These are phyloP conservation scores for Nezara viridula DNA, from an alignment of 2,888 invertebrate species.

Conservation along the genomic window DNA sequence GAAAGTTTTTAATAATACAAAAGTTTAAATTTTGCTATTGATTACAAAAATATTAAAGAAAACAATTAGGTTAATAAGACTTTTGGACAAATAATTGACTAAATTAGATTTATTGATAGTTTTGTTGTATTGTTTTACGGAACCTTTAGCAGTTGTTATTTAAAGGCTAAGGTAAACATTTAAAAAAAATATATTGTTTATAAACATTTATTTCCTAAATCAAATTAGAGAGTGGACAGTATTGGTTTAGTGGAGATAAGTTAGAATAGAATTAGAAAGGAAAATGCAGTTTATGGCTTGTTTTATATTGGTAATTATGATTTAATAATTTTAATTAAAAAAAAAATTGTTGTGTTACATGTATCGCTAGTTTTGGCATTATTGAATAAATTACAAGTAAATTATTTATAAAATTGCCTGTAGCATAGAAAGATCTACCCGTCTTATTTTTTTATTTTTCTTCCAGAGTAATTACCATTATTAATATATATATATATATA, in stretches of 20 bases:
- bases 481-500: too few relatives aligned
- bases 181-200: not conserved
- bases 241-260: not conserved
- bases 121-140: not conserved
- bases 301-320: not conserved
- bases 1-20: not conserved
- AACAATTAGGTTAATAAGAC: not conserved
- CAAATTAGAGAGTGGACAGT: not conserved
- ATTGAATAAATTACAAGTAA: too few relatives aligned
- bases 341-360: too few relatives aligned
- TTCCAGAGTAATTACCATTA: too few relatives aligned
- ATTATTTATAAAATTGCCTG: too few relatives aligned
- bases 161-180: not conserved
- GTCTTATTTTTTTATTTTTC: too few relatives aligned
- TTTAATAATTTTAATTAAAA: too few relatives aligned
- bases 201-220: not conserved
- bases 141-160: not conserved
- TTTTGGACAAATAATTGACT: not conserved
- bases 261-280: not conserved
- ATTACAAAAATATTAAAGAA: not conserved
- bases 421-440: too few relatives aligned
- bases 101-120: not conserved
- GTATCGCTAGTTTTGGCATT: too few relatives aligned
- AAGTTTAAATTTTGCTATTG: too few relatives aligned
- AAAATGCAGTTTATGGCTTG: not conserved